Percentiles rank a stretch among this genome's conserved stretches.
Conservation (phyloP, 2,113 vertebrate genomes). For the Telmatochromis bifrenatus region DNA sequence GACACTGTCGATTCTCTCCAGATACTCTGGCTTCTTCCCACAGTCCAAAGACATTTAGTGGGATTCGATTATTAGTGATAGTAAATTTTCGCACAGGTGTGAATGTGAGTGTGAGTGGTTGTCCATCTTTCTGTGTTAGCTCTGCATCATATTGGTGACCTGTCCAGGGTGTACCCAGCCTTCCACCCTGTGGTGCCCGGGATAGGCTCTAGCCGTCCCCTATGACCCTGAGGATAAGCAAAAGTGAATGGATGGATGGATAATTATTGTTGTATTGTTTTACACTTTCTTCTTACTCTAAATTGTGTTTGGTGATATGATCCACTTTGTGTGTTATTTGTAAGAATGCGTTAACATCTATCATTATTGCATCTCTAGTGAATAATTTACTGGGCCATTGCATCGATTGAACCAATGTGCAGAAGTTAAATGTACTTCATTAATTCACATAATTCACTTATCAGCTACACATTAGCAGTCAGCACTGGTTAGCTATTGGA, state of each 20-base stretch:
- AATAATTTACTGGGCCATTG: neutral
- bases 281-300: neutral
- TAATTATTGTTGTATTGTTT: neutral
- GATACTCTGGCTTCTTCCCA: neutral
- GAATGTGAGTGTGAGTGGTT: neutral
- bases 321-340: neutral
- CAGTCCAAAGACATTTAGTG: neutral
- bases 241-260: neutral
- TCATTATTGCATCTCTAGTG: neutral
- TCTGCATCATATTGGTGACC: neutral
- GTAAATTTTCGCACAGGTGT: neutral
- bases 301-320: neutral
- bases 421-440: neutral
- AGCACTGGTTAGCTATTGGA: neutral
- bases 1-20: neutral
- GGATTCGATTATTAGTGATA: neutral
- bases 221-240: neutral
- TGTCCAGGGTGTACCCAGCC: neutral
- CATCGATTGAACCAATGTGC: neutral
- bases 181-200: neutral
- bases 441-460: neutral
- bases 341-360: neutral
- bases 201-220: accelerated
- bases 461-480: neutral
- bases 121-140: neutral